Base-by-base conservation (phyloP, 2,797 vertebrate species). In the Simalia tracyae region DNA sequence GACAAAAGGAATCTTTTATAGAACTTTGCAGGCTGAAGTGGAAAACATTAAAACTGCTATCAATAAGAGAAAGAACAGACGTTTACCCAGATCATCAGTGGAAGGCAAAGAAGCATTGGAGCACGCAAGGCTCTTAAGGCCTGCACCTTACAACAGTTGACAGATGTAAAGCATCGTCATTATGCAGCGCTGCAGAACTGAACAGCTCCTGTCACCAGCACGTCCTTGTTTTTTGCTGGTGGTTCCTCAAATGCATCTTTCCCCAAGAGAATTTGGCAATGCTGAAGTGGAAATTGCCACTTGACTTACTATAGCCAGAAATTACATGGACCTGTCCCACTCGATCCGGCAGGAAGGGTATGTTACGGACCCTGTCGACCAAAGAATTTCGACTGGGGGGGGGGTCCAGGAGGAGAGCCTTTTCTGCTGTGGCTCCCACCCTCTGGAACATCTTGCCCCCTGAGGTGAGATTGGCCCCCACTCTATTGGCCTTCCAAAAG, bases 91-190 rank as follows among this genome's bases (percentile, higher is more conserved):
- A 81, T 87, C 59, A 76, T 87, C 84, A 42, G 87, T 46, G 42
- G 84, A 87, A n/a, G 42, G 6, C 8, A 14, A 50, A 5, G 22
- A 46, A 24, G 84, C 84, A 63, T 19, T 22, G 84, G 85, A 66
- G 57, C 92, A 81, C 63, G 56, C 22, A 56, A 19, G 84, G 22
- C 61, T 87, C 88, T 63, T 81, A 81, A 76, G 63, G 89, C 84
- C 85, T 54, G 56, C 64, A 81, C 84, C 84, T 81, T 90, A 90
- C 89, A 87, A 90, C n/a, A 15, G 36, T 36, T 81, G 84, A 92
- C 89, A 92, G 92, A 90, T 87, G 84, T 92, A 90, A 76, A 87
- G 59, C 66, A 56, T 63, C n/a, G 3, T 61, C 61, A 76, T 63
- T 87, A 90, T 54, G 42, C 26, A 31, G 66, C n/a, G 28, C 86